Evolutionary conservation across 2,113 vertebrate species (phyloP).

Genomic region (Spea bombifrons): DNA sequence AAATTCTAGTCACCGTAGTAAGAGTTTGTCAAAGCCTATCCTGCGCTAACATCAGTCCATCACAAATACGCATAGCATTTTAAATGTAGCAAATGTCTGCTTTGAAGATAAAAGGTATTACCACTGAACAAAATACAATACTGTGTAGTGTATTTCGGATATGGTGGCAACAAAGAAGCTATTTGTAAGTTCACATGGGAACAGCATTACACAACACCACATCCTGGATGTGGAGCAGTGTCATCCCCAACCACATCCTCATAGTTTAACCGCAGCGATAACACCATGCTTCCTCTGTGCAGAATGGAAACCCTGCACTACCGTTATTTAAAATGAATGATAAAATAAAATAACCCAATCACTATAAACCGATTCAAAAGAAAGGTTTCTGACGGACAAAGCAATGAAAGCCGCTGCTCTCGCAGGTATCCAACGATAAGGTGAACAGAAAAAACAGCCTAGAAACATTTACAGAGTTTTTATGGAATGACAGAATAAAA

Average conservation of each 20-base stretch:
- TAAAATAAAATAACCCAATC: background rate
- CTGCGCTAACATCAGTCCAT: too few species aligned
- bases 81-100: background rate
- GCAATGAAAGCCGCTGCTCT: too few species aligned
- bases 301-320: conserved; percentile 6
- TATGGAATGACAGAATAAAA: too few species aligned
- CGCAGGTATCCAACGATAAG: too few species aligned
- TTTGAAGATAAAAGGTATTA: background rate
- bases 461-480: too few species aligned
- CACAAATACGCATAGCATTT: too few species aligned
- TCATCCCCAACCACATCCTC: conserved; percentile 44
- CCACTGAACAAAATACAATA: background rate
- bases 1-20: too few species aligned
- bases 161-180: conserved; percentile 1
- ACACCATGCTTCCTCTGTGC: conserved; percentile 25
- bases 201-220: conserved; percentile 34
- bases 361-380: too few species aligned
- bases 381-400: too few species aligned
- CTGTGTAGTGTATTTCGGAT: too few species aligned
- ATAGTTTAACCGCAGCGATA: conserved; percentile 38
- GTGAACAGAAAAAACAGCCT: too few species aligned
- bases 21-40: too few species aligned
- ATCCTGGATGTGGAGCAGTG: conserved; percentile 42
- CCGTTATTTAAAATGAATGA: conserved; percentile 18
- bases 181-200: conserved; percentile 26